Conservation (phyloP, 2,113 vertebrate species). For the Abramis brama region DNA sequence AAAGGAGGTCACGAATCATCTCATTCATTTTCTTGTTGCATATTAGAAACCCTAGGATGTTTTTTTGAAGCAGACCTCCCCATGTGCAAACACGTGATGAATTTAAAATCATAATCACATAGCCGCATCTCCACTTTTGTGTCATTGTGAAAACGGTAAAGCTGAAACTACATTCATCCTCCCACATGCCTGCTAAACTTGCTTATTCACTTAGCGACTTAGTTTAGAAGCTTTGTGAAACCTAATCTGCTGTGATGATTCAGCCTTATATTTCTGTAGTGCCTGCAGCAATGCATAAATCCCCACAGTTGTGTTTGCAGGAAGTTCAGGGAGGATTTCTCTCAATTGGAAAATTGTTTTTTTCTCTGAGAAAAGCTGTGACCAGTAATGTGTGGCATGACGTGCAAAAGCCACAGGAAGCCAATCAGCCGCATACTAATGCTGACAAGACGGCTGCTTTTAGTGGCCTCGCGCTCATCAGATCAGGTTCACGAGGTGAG, state of each 20-base stretch:
- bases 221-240: conserved; percentile 31
- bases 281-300: conserved; percentile 41
- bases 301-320: conserved; percentile 1
- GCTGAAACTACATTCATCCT: conserved; percentile 45
- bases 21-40: neutral
- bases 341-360: conserved; percentile 36
- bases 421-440: conserved; percentile 48
- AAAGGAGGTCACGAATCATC: conserved; percentile 45
- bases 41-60: conserved; percentile 31
- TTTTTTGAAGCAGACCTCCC: neutral
- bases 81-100: neutral
- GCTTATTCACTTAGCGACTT: conserved; percentile 34
- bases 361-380: neutral
- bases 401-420: conserved; percentile 33
- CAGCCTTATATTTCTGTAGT: conserved; percentile 37
- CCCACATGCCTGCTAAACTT: conserved; percentile 28
- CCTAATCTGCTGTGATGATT: conserved; percentile 37
- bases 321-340: conserved; percentile 22
- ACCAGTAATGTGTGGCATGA: conserved; percentile 10
- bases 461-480: conserved; percentile 27
- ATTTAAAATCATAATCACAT: conserved; percentile 30
- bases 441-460: conserved; percentile 50
- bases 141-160: conserved; percentile 3
- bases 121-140: conserved; percentile 14
- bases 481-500: conserved; percentile 25